phyloP scores from a whole-genome alignment of 2,113 vertebrate genomes.

The Bombycilla garrulus region DNA sequence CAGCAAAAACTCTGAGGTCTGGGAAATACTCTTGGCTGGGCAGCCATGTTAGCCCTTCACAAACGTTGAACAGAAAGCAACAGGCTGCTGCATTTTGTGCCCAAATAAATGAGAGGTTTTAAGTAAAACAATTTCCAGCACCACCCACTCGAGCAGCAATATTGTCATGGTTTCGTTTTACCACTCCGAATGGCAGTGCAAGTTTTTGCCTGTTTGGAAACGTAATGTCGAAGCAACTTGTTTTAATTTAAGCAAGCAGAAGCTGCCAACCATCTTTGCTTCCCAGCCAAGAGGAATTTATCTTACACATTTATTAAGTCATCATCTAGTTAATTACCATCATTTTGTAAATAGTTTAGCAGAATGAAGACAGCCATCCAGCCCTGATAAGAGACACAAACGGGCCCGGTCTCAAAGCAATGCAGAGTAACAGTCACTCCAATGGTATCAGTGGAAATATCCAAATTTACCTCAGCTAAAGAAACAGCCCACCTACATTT shows the following conservation, averaged over 20 bases:
- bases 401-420: background rate
- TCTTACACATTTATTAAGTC: constrained; percentile 57
- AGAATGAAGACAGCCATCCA: background rate
- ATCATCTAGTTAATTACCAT: constrained; percentile 28
- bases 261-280: constrained; percentile 49
- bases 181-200: background rate
- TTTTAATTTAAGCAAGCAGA: constrained; percentile 61
- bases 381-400: background rate
- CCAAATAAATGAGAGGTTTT: background rate
- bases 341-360: background rate
- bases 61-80: background rate
- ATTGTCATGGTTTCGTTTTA: constrained; percentile 40
- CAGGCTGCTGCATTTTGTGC: constrained; percentile 1
- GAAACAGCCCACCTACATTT: background rate
- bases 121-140: constrained; percentile 33
- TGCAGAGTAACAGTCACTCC: background rate
- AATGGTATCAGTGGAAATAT: accelerated
- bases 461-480: background rate
- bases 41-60: background rate
- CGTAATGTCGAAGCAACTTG: constrained; percentile 53
- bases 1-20: background rate
- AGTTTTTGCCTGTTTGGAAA: constrained; percentile 61
- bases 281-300: constrained; percentile 49
- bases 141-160: constrained; percentile 28
- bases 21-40: background rate